Conservation (phyloP, 1,140 invertebrate species). For the Alviniconcha marisindica region DNA sequence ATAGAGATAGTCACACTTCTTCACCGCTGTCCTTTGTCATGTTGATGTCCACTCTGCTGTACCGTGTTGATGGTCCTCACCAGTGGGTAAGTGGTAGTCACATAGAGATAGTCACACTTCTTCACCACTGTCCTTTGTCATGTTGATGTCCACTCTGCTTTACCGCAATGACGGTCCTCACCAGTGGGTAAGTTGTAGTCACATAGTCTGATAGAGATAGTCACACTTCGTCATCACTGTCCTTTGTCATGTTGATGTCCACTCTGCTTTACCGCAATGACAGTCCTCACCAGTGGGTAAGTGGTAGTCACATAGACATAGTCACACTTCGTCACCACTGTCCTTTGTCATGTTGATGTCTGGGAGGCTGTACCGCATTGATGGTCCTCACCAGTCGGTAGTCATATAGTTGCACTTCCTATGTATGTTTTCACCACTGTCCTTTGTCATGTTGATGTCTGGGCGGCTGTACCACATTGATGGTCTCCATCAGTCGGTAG, state of each 20-base stretch:
- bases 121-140: slow-evolving; percentile 70
- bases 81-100: slow-evolving; percentile 77
- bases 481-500: slow-evolving; percentile 80
- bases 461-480: slow-evolving; percentile 76
- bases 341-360: slow-evolving; percentile 76
- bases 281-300: slow-evolving; percentile 81
- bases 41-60: slow-evolving; percentile 74
- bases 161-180: slow-evolving; percentile 80
- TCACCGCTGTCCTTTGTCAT: slow-evolving; percentile 72
- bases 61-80: slow-evolving; percentile 80
- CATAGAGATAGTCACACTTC: too few species aligned
- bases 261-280: slow-evolving; percentile 76
- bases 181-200: slow-evolving; percentile 77
- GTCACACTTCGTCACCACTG: too few species aligned
- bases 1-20: too few species aligned
- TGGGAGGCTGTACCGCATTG: slow-evolving; percentile 75
- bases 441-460: slow-evolving; percentile 76
- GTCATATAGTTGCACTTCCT: too few species aligned
- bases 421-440: slow-evolving; percentile 44
- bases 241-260: slow-evolving; percentile 76
- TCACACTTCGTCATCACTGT: too few species aligned
- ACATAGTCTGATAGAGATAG: too few species aligned
- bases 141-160: slow-evolving; percentile 75
- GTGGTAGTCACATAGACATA: too few species aligned
- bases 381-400: slow-evolving; percentile 79